These are phyloP conservation scores for Sicus ferrugineus DNA, from an alignment of 2,888 invertebrate species.

Conservation along the genomic window DNA sequence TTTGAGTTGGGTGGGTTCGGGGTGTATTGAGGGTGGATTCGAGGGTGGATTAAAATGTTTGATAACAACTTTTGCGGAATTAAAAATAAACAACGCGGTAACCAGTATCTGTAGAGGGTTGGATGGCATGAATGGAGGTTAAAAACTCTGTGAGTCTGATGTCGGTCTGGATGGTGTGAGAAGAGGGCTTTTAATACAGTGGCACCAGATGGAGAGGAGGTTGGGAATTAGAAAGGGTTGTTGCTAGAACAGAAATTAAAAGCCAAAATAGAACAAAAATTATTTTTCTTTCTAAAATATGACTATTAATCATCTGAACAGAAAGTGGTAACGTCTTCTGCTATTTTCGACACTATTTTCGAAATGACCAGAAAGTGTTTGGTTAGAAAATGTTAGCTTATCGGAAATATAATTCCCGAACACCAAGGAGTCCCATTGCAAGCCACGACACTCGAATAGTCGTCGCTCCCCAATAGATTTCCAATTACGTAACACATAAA, in stretches of 20 bases:
- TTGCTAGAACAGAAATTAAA: too few species aligned
- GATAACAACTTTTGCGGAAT: constrained; percentile 28
- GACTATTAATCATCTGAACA: too few species aligned
- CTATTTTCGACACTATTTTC: too few species aligned
- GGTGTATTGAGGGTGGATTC: constrained; percentile 22
- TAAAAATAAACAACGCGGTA: constrained; percentile 20
- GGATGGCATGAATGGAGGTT: background rate
- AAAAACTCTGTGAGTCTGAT: too few species aligned
- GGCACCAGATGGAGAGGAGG: too few species aligned
- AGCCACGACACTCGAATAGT: background rate
- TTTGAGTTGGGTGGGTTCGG: constrained; percentile 10
- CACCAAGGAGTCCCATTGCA: background rate
- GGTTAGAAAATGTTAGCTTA: background rate
- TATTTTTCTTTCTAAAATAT: too few species aligned
- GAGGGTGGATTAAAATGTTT: constrained; percentile 26
- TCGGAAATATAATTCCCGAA: background rate
- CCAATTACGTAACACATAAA: constrained; percentile 50
- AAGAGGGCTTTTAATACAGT: too few species aligned
- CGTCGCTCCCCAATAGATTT: constrained; percentile 30
- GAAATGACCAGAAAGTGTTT: too few species aligned
- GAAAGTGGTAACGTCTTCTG: too few species aligned
- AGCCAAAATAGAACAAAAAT: too few species aligned
- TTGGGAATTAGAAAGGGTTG: too few species aligned
- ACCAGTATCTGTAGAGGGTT: background rate
- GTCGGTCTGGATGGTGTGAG: too few species aligned